Conservation (phyloP, 2,797 vertebrate genomes). For the Pseudochirops cupreus region DNA sequence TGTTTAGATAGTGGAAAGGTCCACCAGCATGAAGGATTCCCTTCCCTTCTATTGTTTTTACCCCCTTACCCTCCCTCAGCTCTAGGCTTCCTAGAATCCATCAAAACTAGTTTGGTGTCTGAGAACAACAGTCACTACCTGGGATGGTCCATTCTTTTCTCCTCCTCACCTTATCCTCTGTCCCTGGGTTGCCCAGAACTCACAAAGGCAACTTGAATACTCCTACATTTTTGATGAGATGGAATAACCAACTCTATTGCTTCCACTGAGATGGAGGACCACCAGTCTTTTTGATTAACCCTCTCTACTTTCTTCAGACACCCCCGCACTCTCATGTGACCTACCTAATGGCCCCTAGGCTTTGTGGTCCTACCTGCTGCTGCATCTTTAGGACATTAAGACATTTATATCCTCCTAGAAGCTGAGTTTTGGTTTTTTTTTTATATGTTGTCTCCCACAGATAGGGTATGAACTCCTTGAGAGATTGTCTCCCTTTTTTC, state of each 20-base stretch:
- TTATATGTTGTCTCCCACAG: background rate
- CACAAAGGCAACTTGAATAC: background rate
- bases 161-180: background rate
- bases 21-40: background rate
- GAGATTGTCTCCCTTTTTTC: background rate
- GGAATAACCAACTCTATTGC: background rate
- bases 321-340: background rate
- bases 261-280: background rate
- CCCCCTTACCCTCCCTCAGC: background rate
- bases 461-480: background rate
- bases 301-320: background rate
- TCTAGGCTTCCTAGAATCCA: background rate
- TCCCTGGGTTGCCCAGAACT: background rate
- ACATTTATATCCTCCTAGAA: background rate
- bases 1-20: background rate
- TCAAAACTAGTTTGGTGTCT: background rate
- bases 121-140: background rate
- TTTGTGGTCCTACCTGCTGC: background rate
- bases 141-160: background rate
- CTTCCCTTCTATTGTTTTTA: background rate
- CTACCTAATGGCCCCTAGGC: background rate
- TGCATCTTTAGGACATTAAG: background rate
- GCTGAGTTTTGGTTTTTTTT: no score
- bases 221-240: background rate
- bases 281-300: background rate